These are phyloP conservation scores for Falco novaeseelandiae DNA, from an alignment of 2,797 vertebrate genomes.

Conservation along the genomic window DNA sequence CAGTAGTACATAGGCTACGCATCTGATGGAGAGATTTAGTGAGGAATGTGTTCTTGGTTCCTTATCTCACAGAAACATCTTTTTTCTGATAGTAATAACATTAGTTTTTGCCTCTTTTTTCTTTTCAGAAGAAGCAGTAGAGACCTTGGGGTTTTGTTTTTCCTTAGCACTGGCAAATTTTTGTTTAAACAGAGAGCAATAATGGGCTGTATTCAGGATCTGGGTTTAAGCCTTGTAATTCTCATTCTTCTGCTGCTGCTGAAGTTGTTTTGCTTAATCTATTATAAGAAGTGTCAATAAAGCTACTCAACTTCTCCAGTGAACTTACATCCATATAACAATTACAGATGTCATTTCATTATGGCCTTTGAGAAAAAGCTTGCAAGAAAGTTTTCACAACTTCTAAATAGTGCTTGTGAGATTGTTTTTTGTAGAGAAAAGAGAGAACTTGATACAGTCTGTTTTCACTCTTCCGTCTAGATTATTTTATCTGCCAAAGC, in stretches of 20 bases:
- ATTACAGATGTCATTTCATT: neutral
- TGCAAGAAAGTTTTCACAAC: neutral
- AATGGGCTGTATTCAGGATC: neutral
- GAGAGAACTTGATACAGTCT: neutral
- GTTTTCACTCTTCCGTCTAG: neutral
- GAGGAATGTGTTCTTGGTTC: conserved; percentile 71
- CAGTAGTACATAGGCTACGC: conserved; percentile 46
- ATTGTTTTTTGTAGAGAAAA: neutral
- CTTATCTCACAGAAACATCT: conserved; percentile 49
- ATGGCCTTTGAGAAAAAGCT: neutral
- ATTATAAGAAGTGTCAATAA: neutral
- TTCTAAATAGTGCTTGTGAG: neutral
- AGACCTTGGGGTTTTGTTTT: neutral
- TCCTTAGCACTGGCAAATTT: neutral
- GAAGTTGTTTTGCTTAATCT: neutral
- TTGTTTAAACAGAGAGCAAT: neutral
- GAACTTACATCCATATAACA: neutral
- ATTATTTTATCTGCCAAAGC: neutral
- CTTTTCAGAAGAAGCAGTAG: neutral
- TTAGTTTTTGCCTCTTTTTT: neutral
- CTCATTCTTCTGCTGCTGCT: neutral
- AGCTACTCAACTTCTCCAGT: neutral
- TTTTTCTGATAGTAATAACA: neutral
- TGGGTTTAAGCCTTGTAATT: neutral
- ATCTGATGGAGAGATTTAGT: conserved; percentile 77